Evolutionary conservation across 2,888 invertebrate genomes (phyloP), one percentile per base, ranked within the genome.

Genomic region (Bombylius discolor): DNA sequence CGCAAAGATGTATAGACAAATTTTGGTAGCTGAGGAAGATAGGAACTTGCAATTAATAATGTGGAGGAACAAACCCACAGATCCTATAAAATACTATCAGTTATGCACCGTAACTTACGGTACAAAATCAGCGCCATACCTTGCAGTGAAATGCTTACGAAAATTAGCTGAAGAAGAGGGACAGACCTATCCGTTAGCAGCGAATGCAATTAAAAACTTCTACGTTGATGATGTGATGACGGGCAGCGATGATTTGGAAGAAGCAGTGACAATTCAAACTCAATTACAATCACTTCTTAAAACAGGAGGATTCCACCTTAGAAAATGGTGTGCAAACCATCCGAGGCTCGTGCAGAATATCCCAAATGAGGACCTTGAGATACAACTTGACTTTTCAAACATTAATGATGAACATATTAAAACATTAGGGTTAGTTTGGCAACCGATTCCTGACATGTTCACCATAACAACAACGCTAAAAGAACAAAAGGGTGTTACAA

Each of bases 111-210:
- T 51, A 11, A 42, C 51, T 5, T 51, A 58, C 42, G 59, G 60
- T 4, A 58, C 55, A 11, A 46, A 49, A 32, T 48, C 59, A 33
- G 56, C 58, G 12, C 55, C 53, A 4, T 58, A 55, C 36, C 32
- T 56, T 14, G 53, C 53, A 13, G 50, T 34, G 5, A 47, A 33
- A 44, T 54, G 36, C 39, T 36, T 61, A 23, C 52, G 60, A 47
- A 42, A 56, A 47, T 52, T 62, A 33, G 62, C 60, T 5, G 39
- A 42, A 13, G 56, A 59, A 44, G 60, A 62, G 57, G 31, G 33
- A 11, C 5, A 50, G 6, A 13, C 32, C 9, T 63, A 44, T 55
- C 59, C 59, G 5, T 6, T 46, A 36, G 59, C 59, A 4, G 42
- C 56, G 11, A 47, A 44, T 44, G 36, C 39, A 39, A 39, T 39